These are phyloP conservation scores for Ditula angustiorana DNA, from an alignment of 2,888 invertebrate genomes.

Conservation along the genomic window DNA sequence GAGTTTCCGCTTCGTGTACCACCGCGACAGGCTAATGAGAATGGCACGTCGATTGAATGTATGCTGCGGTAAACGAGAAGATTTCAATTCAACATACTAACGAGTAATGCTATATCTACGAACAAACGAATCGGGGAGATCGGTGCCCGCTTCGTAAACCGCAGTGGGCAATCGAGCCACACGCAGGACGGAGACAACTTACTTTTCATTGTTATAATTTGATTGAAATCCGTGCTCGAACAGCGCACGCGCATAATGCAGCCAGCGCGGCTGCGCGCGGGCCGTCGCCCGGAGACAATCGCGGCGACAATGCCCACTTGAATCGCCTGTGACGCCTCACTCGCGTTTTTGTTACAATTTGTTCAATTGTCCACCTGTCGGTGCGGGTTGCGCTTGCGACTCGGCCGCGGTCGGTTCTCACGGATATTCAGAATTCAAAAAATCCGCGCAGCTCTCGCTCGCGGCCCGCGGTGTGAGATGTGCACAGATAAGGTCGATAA, in stretches of 20 bases:
- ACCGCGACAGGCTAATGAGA: background rate
- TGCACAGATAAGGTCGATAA: constrained; percentile 77
- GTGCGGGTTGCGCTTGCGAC: constrained; percentile 41
- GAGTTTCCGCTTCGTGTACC: constrained; percentile 3
- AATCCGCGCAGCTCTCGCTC: constrained; percentile 52
- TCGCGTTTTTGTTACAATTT: constrained; percentile 64
- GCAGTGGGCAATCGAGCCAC: background rate
- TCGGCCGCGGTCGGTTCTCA: constrained; percentile 57
- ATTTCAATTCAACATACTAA: background rate
- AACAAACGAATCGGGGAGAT: background rate
- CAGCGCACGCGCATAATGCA: constrained; percentile 19
- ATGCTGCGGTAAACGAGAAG: background rate
- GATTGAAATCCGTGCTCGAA: background rate
- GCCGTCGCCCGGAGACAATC: constrained; percentile 33
- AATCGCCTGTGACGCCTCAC: constrained; percentile 51
- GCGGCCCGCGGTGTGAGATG: constrained; percentile 59
- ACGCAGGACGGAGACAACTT: background rate
- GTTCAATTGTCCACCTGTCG: constrained; percentile 60
- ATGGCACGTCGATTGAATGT: background rate
- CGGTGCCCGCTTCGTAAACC: background rate
- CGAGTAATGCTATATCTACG: background rate
- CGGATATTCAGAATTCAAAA: constrained; percentile 69
- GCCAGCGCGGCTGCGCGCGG: too few species aligned
- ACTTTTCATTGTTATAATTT: background rate
- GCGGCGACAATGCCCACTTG: constrained; percentile 48